These are phyloP conservation scores for Lateolabrax maculatus DNA, from an alignment of 2,797 vertebrate genomes.

Conservation along the genomic window DNA sequence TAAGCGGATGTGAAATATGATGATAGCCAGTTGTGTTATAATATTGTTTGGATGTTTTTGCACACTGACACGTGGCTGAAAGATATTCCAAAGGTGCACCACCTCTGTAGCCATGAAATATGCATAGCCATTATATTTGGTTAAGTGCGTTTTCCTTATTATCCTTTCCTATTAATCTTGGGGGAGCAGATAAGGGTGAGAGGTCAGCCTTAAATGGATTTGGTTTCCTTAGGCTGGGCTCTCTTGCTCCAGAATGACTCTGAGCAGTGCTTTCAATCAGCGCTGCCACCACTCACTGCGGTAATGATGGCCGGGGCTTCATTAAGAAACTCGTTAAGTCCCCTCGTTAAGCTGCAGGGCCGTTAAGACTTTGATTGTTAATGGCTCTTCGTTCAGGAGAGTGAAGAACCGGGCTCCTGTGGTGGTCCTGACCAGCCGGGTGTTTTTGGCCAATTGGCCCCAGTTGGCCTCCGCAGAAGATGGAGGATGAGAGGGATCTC, in stretches of 20 bases:
- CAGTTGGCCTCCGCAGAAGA: constrained; percentile 49
- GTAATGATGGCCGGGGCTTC: constrained; percentile 86
- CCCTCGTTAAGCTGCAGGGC: constrained; percentile 81
- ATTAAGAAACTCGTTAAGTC: constrained; percentile 89
- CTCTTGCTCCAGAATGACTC: constrained; percentile 71
- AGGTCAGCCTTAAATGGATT: constrained; percentile 81
- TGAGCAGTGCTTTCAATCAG: constrained; percentile 82
- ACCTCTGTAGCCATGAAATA: constrained; percentile 47
- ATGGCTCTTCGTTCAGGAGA: constrained; percentile 79
- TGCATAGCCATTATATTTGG: constrained; percentile 51
- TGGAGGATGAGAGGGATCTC: constrained; percentile 39
- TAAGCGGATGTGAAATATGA: constrained; percentile 69
- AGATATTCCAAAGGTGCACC: constrained; percentile 34
- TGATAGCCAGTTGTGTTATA: constrained; percentile 43
- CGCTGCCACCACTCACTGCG: constrained; percentile 74
- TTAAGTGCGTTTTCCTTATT: constrained; percentile 55
- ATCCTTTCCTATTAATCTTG: constrained; percentile 69
- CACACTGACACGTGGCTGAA: constrained; percentile 41
- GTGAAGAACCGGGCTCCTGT: constrained; percentile 70
- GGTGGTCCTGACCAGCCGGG: constrained; percentile 78
- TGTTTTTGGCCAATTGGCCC: constrained; percentile 76
- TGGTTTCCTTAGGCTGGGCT: constrained; percentile 70
- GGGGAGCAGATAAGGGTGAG: constrained; percentile 70
- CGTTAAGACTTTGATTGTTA: constrained; percentile 81
- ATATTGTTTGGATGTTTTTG: constrained; percentile 63